Base-by-base conservation (phyloP, 2,113 vertebrate species). In the Eidolon helvum region DNA sequence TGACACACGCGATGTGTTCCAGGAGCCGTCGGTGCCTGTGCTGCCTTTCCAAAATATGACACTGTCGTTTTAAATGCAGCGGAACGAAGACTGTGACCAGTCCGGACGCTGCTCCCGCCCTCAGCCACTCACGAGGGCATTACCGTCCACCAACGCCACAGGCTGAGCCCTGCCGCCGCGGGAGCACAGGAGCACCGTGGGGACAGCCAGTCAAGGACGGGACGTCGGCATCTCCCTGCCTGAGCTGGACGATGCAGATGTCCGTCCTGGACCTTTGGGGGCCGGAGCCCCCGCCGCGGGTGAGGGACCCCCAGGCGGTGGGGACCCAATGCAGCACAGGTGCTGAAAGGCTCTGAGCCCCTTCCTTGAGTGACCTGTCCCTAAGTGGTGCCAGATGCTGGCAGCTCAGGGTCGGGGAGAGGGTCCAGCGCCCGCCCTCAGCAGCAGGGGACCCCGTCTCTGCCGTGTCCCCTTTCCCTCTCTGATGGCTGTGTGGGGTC, bases 61-160 rank as follows among this genome's bases (percentile, higher is more conserved):
- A 21, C 57, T 5, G 57, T 91, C 35, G 8, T 53, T 65, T 21
- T 61, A 63, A 50, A 33, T 0, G 24, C 19, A 43, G 35, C 1
- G 22, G 11, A 66, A 59, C 3, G 6, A 22, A 86, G 55, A 4
- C 35, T 33, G 26, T 33, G 15, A 61, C 59, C 63, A 40, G 50
- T 5, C 3, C 35, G 40, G 2, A 4, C 1, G 0, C 24, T 7
- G 14, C 6, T 21, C 55, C 55, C 30, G 2, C 6, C 0, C 7
- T 9, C 24, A 3, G 6, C 40, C 59, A 9, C 7, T 55, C 50
- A 24, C 0, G 0, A 26, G 10, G 10, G 21, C 24, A 10, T 0
- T 33, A 8, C n/a, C 12, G 26, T 7, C 53, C 16, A 7, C 50
- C 21, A 8, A 28, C 2, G 35, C 30, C 4, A 45, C 88, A 5